Percentiles rank a stretch among this genome's conserved stretches.
Evolutionary conservation across 1,140 invertebrate genomes (phyloP).

Genomic region (Rhopalosiphum maidis): DNA sequence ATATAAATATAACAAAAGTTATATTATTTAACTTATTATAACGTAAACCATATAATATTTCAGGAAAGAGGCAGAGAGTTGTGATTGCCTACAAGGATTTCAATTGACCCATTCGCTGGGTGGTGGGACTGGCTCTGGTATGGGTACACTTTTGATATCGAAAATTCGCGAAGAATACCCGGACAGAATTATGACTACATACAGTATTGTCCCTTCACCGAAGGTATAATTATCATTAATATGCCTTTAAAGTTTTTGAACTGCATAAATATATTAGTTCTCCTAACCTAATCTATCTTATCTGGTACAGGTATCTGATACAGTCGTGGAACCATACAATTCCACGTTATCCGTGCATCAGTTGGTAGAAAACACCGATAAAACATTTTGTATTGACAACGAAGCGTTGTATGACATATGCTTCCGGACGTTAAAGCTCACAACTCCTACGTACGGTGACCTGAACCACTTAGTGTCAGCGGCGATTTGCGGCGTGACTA

Average conservation of each 20-base stretch:
- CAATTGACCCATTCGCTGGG: constrained; percentile 71
- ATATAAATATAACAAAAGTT: constrained; percentile 64
- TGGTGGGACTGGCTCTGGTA: constrained; percentile 70
- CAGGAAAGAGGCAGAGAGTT: constrained; percentile 69
- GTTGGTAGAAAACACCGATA: not conserved
- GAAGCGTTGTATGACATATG: not conserved
- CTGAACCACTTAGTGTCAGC: not conserved
- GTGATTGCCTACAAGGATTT: constrained; percentile 65
- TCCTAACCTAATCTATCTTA: not conserved
- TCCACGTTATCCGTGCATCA: not conserved
- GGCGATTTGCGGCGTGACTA: not conserved
- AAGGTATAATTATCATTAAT: not conserved
- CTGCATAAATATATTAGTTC: not conserved
- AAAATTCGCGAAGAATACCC: constrained; percentile 66
- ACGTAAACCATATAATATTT: constrained; percentile 58
- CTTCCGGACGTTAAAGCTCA: not conserved
- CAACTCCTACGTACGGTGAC: not conserved
- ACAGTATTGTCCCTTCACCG: constrained; percentile 67
- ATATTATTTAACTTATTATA: not conserved
- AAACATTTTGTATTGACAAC: not conserved
- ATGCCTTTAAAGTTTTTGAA: not conserved
- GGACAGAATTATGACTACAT: constrained; percentile 72
- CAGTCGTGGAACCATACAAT: not conserved
- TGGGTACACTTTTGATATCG: constrained; percentile 69
- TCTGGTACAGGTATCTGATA: not conserved